Base-by-base conservation (phyloP, 92 coral and sea anemone species). In the Phenganax subtilis region DNA sequence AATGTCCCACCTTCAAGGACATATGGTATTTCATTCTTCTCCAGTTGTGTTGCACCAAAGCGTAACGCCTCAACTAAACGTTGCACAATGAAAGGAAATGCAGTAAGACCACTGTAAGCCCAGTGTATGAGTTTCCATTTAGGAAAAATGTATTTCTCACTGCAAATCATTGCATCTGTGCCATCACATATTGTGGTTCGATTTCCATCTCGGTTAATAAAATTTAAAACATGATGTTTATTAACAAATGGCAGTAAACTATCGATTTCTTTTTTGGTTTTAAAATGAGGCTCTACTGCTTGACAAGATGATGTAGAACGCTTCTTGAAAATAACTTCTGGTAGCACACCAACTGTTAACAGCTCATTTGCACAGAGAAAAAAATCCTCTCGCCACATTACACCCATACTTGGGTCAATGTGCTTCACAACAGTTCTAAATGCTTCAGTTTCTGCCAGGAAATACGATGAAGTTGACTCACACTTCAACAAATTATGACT, bases 101-200 rank as follows among this genome's bases (percentile, higher is more conserved):
- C 83, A 2, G 83, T 79, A 12, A 79, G 83, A 9, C 83, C 83
- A 16, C 83, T 79, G 61, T 79, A 79, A 0, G 83, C 83, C 83
- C 83, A 79, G 29, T 79, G 83, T 53, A 61, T 51, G 6, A 79
- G 74, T 25, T 79, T 79, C 83, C 83, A 79, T 12, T 79, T 79
- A 7, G 83, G 83, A 52, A 79, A 79, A 20, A 79, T 62, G 69
- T 79, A 79, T 15, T 79, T 79, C 31, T 79, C 83, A 53, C 83
- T 79, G 61, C 83, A 79, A 12, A 79, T 65, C 60, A 79, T 12
- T 6, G 83, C 74, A 64, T 79, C 83, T 12, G 83, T 15, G 5
- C 83, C 83, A 79, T 65, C 74, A 51, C 83, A 79, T 16, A 79
- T 65, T 0, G 74, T 79, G 5, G 74, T 51, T 54, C 12, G 14